phyloP scores from a whole-genome alignment of 2,797 vertebrate species.

The Pseudochirops corinnae region DNA sequence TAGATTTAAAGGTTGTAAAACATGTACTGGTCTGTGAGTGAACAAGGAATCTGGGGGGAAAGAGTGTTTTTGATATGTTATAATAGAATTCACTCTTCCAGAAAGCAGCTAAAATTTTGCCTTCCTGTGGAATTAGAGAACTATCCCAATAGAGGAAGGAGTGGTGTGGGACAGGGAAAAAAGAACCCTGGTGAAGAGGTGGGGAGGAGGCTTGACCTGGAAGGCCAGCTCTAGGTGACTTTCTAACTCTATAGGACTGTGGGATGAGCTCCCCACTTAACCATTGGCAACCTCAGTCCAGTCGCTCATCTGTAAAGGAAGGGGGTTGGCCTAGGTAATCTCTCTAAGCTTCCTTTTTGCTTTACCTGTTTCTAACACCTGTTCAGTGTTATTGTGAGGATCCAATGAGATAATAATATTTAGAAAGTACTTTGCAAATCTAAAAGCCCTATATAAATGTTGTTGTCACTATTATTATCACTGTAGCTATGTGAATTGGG shows the following conservation, averaged over 20 bases:
- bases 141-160: neutral
- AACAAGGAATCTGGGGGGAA: conserved; percentile 9
- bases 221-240: neutral
- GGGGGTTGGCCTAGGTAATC: neutral
- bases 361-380: neutral
- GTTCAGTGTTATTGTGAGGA: neutral
- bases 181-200: too few species aligned
- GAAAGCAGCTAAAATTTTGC: conserved; percentile 42
- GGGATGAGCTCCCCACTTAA: neutral
- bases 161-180: neutral
- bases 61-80: conserved; percentile 32
- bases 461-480: neutral
- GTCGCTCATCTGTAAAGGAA: neutral
- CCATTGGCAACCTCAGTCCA: neutral
- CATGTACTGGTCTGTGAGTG: fast-evolving
- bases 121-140: neutral
- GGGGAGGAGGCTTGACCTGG: neutral
- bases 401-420: neutral
- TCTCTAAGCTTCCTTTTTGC: neutral
- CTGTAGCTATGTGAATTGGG: too few species aligned
- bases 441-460: neutral
- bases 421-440: neutral
- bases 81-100: conserved; percentile 37
- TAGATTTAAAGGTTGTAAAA: neutral
- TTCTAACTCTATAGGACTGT: fast-evolving